A percentile compares a stretch with the other conserved stretches of the same genome.
These are phyloP conservation scores for Ectobius pallidus DNA, from an alignment of 2,888 invertebrate species.

Conservation along the genomic window DNA sequence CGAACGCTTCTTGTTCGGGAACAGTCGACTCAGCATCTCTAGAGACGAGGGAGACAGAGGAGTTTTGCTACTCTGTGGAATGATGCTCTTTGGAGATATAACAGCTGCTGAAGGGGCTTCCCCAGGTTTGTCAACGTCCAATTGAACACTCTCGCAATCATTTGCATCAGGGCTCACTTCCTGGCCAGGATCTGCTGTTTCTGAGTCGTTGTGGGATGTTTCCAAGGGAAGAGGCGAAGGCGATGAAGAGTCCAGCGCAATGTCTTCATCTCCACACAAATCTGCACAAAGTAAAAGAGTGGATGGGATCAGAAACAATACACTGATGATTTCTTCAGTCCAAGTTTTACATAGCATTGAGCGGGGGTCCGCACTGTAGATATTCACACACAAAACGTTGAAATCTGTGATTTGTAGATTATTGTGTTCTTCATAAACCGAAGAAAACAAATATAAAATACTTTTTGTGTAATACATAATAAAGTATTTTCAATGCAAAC, in stretches of 20 bases:
- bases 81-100: constrained; percentile 44
- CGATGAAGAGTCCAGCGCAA: constrained; percentile 14
- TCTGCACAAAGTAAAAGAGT: background rate
- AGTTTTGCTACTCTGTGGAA: constrained; percentile 44
- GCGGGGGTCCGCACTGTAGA: too few relatives aligned
- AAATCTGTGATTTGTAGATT: too few relatives aligned
- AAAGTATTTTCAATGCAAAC: too few relatives aligned
- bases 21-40: constrained; percentile 86
- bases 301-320: too few relatives aligned
- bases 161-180: background rate
- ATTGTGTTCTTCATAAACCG: too few relatives aligned
- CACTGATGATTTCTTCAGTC: too few relatives aligned
- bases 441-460: too few relatives aligned
- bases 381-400: too few relatives aligned
- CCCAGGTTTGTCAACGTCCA: too few relatives aligned
- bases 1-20: constrained; percentile 86
- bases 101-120: background rate
- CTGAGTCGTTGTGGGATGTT: background rate
- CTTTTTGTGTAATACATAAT: too few relatives aligned
- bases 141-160: too few relatives aligned
- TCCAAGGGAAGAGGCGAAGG: background rate
- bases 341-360: too few relatives aligned
- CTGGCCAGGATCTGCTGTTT: background rate
- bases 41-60: constrained; percentile 57
- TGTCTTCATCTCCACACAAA: background rate